phyloP scores from a whole-genome alignment of 2,113 vertebrate genomes.

The Pan paniscus region DNA sequence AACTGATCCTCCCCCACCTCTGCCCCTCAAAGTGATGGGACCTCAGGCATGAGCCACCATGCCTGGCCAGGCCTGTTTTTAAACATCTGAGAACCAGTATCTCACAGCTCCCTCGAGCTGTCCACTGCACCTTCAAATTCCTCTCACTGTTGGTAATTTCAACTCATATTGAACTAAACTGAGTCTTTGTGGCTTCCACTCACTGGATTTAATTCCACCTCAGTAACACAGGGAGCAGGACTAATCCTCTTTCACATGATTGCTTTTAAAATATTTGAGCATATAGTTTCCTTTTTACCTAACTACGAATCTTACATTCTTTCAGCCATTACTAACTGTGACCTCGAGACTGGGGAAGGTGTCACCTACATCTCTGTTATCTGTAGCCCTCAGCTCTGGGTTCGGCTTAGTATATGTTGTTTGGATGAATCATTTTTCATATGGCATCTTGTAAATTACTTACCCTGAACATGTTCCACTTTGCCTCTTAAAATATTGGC shows the following conservation, averaged over 20 bases:
- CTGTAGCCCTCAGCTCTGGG: background rate
- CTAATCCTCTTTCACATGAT: background rate
- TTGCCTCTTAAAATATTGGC: background rate
- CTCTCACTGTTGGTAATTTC: background rate
- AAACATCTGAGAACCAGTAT: background rate
- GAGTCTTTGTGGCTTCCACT: background rate
- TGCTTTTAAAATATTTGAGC: slow-evolving; percentile 7
- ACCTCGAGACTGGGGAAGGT: background rate
- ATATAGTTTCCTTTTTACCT: background rate
- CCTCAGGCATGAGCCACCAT: background rate
- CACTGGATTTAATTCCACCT: background rate
- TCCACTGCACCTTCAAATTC: background rate
- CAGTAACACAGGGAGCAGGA: background rate
- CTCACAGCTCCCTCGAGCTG: background rate
- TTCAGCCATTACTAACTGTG: background rate
- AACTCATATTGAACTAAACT: background rate
- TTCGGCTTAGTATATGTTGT: background rate
- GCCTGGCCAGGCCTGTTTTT: too few species aligned
- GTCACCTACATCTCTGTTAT: background rate
- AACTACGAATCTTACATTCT: background rate
- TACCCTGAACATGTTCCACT: background rate
- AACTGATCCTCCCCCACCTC: background rate
- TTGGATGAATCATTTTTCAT: background rate
- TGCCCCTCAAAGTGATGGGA: background rate
- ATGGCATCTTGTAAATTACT: background rate